Evolutionary conservation across 2,113 vertebrate genomes (phyloP).

Genomic region (Laticauda colubrina): DNA sequence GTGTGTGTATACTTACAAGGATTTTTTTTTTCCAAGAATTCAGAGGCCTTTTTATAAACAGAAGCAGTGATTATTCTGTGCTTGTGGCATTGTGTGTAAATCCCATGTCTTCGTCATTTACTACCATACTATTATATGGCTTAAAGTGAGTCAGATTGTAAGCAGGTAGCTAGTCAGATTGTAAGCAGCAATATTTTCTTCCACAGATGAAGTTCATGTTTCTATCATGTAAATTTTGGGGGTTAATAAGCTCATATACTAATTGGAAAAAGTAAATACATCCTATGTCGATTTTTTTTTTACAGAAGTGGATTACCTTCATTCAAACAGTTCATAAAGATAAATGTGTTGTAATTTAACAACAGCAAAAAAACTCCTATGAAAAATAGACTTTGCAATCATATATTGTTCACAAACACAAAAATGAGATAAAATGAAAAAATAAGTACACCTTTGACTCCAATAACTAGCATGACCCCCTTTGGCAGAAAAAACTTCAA

Average conservation of each 20-base stretch:
- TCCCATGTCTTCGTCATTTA: neutral
- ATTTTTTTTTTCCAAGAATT: neutral
- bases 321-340: neutral
- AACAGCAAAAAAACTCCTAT: neutral
- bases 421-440: neutral
- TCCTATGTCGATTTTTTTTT: neutral
- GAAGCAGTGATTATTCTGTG: neutral
- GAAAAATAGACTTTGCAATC: neutral
- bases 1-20: neutral
- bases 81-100: neutral
- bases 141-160: neutral
- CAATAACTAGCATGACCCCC: neutral
- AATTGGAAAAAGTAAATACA: neutral
- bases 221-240: neutral
- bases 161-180: neutral
- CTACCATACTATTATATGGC: neutral
- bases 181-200: neutral
- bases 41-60: neutral
- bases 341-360: neutral
- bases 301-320: neutral
- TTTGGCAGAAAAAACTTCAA: neutral
- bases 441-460: neutral
- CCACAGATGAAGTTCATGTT: neutral
- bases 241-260: neutral
- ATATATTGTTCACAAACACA: neutral